Base-by-base conservation (phyloP, 2,888 invertebrate species). In the Zaprionus lineosus region DNA sequence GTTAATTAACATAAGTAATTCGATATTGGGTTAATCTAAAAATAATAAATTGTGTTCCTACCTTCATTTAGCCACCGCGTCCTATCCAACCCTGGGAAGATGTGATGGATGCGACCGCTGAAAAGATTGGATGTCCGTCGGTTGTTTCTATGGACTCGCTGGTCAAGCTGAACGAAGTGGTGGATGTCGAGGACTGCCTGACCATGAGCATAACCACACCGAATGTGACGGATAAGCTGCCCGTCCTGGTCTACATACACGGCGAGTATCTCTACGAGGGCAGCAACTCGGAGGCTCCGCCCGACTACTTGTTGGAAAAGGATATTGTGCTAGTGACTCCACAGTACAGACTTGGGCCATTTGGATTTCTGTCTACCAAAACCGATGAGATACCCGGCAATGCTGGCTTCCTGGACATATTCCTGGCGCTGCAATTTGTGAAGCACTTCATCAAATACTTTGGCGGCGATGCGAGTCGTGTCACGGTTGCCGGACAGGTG, bases 401-500 rank as follows among this genome's bases (percentile, higher is more conserved):
- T 73, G 91, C 91, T 48, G 92, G 91, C 0, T 87, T 92, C 3
- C 84, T 91, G 39, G 92, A 92, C 66, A 89, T 91, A 21, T 86
- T 91, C 24, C 60, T 91, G 46, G 92, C 91, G 0, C 75, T 92
- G 39, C 84, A 91, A 43, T 92, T 91, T 12, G 85, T 90, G 3
- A 88, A 90, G 40, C 88, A 91, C 67, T 88, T 88, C 12, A 91
- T 92, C n/a, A 71, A 76, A 18, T 68, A 86, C 51, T 92, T 92
- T 63, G 91, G 92, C 6, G 92, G 92, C 0, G 91, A 92, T 81
- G 87, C 91, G 0, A 62, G 63, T 7, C 85, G 79, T 15, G 89
- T 92, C 0, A 92, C 92, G 0, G 81, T 92, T 7, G 90, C 91
- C 24, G 92, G 92, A 0, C 91, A 92, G 71, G 92, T 91, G 65